Evolutionary conservation across 2,113 vertebrate species (phyloP).

Genomic region (Carettochelys insculpta): DNA sequence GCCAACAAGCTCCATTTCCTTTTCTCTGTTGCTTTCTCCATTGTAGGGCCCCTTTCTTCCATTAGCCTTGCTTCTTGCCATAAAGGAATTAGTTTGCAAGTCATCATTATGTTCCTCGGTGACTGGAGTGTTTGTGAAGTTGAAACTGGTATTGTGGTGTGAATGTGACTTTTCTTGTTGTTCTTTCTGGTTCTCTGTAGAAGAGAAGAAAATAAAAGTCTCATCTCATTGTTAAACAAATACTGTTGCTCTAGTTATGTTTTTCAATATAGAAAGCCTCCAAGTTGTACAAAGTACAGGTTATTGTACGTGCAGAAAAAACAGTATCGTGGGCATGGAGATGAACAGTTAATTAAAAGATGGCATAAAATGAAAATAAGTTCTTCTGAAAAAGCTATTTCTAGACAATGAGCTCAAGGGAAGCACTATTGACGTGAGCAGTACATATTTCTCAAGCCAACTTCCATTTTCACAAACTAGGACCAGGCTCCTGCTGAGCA

Average conservation of each 20-base stretch:
- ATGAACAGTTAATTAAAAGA: neutral
- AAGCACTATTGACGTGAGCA: constrained; percentile 7
- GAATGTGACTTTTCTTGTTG: constrained; percentile 86
- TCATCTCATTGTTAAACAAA: constrained; percentile 34
- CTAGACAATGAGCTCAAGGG: constrained; percentile 14
- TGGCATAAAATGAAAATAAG: neutral
- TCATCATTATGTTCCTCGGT: constrained; percentile 87
- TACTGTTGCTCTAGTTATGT: neutral
- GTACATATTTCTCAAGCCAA: constrained; percentile 39
- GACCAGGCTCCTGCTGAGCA: neutral
- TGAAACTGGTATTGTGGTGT: constrained; percentile 83
- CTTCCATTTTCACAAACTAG: constrained; percentile 30
- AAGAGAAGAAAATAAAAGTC: constrained; percentile 57
- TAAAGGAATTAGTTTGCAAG: constrained; percentile 76
- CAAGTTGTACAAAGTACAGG: no score
- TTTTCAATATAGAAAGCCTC: constrained; percentile 32
- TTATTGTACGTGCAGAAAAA: neutral
- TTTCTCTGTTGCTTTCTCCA: constrained; percentile 73
- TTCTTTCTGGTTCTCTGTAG: constrained; percentile 90
- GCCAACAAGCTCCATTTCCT: constrained; percentile 67
- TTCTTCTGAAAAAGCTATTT: constrained; percentile 47
- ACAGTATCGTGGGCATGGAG: neutral
- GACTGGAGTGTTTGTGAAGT: constrained; percentile 78
- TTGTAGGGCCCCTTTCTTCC: constrained; percentile 72
- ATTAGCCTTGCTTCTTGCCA: constrained; percentile 65